Percentiles rank a stretch among this genome's conserved stretches.
Conservation (phyloP, 2,797 vertebrate species). For the Kryptolebias ocellatus region DNA sequence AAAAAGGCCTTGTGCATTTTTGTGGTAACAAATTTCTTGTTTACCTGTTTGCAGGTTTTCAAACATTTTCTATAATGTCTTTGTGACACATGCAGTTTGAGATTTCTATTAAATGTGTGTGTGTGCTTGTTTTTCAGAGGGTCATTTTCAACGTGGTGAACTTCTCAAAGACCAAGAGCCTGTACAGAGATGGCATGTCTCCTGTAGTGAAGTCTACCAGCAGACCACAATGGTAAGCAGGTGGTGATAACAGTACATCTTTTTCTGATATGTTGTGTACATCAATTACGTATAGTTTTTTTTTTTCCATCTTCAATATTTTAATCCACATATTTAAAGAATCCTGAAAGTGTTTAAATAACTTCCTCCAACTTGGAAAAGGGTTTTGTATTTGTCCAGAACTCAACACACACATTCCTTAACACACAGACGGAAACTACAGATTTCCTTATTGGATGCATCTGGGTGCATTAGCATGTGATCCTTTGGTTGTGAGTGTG, state of each 20-base stretch:
- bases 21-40: background rate
- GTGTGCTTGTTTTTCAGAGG: constrained; percentile 84
- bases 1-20: background rate
- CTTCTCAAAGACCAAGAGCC: constrained; percentile 99
- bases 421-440: constrained; percentile 63
- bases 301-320: background rate
- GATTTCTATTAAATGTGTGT: background rate
- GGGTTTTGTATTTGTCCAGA: constrained; percentile 29
- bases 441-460: constrained; percentile 73
- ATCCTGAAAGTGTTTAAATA: background rate
- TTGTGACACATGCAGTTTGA: background rate
- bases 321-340: no score
- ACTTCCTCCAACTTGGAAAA: constrained; percentile 52
- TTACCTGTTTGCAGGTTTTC: background rate
- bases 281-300: background rate
- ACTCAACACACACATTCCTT: constrained; percentile 25
- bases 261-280: background rate
- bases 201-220: constrained; percentile 97
- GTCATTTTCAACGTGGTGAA: constrained; percentile 98
- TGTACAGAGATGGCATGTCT: constrained; percentile 98
- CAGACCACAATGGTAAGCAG: constrained; percentile 91
- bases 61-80: background rate
- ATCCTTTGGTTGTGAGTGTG: constrained; percentile 80
- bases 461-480: constrained; percentile 81
- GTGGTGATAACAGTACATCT: constrained; percentile 7